Evolutionary conservation across 2,797 vertebrate species (phyloP).

Genomic region (Poeciliopsis gracilis): DNA sequence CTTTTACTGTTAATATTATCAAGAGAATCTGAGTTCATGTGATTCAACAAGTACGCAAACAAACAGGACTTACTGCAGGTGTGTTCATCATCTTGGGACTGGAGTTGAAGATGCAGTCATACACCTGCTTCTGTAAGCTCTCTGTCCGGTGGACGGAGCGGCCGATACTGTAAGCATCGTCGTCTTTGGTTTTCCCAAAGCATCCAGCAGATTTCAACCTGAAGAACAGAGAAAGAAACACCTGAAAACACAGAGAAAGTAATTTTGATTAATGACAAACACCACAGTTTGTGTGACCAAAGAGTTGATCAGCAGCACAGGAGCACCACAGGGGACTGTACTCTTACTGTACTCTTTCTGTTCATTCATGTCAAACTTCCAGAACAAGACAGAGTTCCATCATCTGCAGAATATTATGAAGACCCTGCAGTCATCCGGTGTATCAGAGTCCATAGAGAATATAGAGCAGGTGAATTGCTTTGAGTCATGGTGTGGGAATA

Average conservation of each 20-base stretch:
- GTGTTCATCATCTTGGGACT: neutral
- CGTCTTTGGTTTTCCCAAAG: neutral
- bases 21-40: neutral
- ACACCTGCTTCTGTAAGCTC: neutral
- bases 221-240: neutral
- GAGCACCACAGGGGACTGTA: neutral
- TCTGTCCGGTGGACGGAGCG: neutral
- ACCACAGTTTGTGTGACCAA: neutral
- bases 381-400: neutral
- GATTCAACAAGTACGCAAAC: neutral
- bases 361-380: neutral
- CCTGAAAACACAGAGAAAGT: neutral
- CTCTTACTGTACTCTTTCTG: neutral
- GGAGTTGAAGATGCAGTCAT: neutral
- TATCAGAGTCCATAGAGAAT: neutral
- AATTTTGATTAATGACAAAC: neutral
- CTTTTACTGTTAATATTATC: neutral
- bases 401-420: neutral
- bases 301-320: neutral
- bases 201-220: neutral
- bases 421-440: neutral
- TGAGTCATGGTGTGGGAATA: neutral
- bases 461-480: neutral
- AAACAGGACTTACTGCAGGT: neutral
- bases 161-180: neutral